Conservation (phyloP, 2,113 vertebrate species). For the Scytalopus superciliaris region DNA sequence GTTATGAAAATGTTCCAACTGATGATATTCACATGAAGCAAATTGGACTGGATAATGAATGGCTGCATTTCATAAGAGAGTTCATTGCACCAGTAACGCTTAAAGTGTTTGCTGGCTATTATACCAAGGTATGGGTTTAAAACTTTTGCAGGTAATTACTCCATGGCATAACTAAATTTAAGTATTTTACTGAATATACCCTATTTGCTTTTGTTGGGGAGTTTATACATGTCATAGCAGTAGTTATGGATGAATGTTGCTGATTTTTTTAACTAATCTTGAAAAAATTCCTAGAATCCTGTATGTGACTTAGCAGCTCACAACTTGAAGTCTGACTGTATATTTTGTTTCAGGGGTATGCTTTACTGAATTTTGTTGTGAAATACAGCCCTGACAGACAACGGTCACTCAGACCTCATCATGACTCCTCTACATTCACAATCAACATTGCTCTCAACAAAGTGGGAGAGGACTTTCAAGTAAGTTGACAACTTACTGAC, state of each 20-base stretch:
- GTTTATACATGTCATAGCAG: not conserved
- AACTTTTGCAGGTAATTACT: not conserved
- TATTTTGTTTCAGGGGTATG: conserved; percentile 79
- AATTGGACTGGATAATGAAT: conserved; percentile 89
- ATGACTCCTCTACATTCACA: conserved; percentile 97
- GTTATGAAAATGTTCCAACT: conserved; percentile 96
- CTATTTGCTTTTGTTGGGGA: not conserved
- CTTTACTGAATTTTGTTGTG: conserved; percentile 96
- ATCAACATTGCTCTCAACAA: conserved; percentile 97
- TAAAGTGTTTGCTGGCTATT: conserved; percentile 97
- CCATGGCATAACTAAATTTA: not conserved
- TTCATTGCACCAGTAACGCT: conserved; percentile 94
- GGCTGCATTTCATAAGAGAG: conserved; percentile 97
- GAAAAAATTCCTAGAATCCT: not conserved
- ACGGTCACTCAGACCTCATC: conserved; percentile 87
- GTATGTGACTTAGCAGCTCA: not conserved
- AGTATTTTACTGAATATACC: not conserved
- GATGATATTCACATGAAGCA: conserved; percentile 99
- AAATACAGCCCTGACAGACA: conserved; percentile 93
- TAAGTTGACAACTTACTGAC: conserved; percentile 17
- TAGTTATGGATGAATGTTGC: not conserved
- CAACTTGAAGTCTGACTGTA: not conserved
- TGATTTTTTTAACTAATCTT: not conserved
- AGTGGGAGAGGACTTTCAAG: conserved; percentile 91
- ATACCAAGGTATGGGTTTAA: conserved; percentile 85